phyloP scores from a whole-genome alignment of 37 sponge, comb jelly and placozoan species.

The Hexactinellida sp. region DNA sequence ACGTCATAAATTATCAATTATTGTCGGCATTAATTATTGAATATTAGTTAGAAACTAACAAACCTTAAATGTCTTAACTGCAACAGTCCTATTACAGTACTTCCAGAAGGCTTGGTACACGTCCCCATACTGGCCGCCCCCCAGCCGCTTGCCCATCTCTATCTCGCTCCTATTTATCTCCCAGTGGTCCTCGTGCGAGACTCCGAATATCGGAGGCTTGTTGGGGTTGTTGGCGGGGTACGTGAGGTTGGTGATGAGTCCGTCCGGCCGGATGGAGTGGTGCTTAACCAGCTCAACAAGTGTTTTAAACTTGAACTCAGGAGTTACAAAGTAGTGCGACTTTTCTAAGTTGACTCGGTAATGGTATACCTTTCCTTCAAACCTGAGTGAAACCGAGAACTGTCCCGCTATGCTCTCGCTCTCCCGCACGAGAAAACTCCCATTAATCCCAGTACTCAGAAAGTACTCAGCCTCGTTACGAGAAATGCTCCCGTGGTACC shows the following conservation, averaged over 20 bases:
- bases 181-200: conserved; percentile 82
- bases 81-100: conserved; percentile 26
- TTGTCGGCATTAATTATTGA: too few species aligned
- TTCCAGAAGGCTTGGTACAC: conserved; percentile 77
- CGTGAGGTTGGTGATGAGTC: conserved; percentile 71
- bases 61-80: conserved; percentile 53
- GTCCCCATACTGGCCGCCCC: conserved; percentile 95
- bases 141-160: conserved; percentile 80
- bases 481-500: conserved; percentile 86
- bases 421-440: conserved; percentile 85
- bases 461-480: conserved; percentile 77
- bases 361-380: conserved; percentile 82
- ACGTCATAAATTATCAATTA: too few species aligned
- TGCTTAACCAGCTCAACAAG: conserved; percentile 71
- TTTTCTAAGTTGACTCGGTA: conserved; percentile 57
- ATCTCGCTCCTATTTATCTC: conserved; percentile 74
- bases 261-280: conserved; percentile 73
- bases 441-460: conserved; percentile 83
- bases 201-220: conserved; percentile 64
- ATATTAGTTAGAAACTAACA: too few species aligned
- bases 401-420: conserved; percentile 96
- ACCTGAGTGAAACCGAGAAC: conserved; percentile 83
- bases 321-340: conserved; percentile 51
- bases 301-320: conserved; percentile 59
- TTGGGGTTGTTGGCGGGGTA: conserved; percentile 84